These are phyloP conservation scores for Pteruthius melanotis DNA, from an alignment of 2,113 vertebrate species.

Conservation along the genomic window DNA sequence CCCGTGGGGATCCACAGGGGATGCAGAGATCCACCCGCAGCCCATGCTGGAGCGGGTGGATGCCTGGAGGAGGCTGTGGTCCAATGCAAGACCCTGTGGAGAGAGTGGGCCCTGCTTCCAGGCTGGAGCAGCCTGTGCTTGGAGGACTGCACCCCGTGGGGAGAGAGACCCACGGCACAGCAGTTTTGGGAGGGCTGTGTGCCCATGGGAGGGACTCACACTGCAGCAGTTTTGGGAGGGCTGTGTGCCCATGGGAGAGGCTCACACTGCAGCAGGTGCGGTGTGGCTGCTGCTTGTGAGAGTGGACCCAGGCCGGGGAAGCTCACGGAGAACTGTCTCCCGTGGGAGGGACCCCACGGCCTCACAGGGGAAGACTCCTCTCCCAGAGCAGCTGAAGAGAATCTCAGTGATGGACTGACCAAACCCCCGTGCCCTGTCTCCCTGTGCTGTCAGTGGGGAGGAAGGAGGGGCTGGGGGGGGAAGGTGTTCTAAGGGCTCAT, in stretches of 20 bases:
- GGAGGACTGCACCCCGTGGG: no score
- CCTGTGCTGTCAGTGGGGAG: not conserved
- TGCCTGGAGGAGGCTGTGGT: no score
- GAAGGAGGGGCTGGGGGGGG: not conserved
- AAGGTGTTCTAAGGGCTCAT: not conserved
- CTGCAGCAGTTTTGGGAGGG: not conserved
- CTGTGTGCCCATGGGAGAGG: no score
- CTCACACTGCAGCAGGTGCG: not conserved
- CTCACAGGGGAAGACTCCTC: not conserved
- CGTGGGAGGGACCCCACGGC: not conserved
- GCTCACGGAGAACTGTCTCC: not conserved
- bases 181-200: no score
- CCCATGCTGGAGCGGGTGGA: no score
- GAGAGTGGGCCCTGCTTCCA: no score
- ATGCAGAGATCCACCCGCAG: no score
- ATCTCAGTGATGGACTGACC: not conserved
- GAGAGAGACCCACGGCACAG: no score
- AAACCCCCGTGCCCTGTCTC: not conserved
- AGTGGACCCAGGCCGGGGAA: not conserved
- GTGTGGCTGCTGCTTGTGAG: not conserved
- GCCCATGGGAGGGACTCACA: not conserved
- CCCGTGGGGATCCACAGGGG: no score
- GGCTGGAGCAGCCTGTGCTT: no score
- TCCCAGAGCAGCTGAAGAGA: not conserved
- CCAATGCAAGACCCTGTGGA: no score